Conservation (phyloP, 2,797 vertebrate genomes). For the Anguilla megastoma region DNA sequence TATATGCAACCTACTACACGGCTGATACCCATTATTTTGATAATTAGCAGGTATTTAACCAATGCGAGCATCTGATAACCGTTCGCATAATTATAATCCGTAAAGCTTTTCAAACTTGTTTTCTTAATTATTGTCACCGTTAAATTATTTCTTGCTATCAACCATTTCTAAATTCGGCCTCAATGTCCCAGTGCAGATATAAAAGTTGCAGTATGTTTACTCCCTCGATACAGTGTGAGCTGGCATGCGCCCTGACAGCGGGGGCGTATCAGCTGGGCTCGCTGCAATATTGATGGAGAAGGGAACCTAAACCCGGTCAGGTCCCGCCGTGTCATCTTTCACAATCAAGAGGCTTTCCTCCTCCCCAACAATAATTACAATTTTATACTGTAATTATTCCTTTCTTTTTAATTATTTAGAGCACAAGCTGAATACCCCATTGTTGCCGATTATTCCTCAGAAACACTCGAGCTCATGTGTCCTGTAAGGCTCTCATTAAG, state of each 20-base stretch:
- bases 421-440: conserved; percentile 71
- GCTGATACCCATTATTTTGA: neutral
- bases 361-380: conserved; percentile 83
- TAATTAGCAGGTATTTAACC: neutral
- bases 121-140: neutral
- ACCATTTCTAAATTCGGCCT: conserved; percentile 9
- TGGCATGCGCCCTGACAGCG: conserved; percentile 38
- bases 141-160: neutral
- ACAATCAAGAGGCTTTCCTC: conserved; percentile 67
- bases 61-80: neutral
- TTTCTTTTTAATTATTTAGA: conserved; percentile 88
- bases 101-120: neutral
- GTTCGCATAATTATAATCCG: neutral
- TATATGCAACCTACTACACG: neutral
- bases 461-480: conserved; percentile 70
- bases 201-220: conserved; percentile 47
- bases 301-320: conserved; percentile 67
- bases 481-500: conserved; percentile 52
- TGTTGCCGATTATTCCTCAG: conserved; percentile 67
- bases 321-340: conserved; percentile 73
- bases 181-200: conserved; percentile 10
- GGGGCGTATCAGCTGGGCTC: conserved; percentile 56
- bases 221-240: conserved; percentile 37
- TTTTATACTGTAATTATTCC: conserved; percentile 91
- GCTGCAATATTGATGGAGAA: conserved; percentile 74